A percentile compares a stretch with the other conserved stretches of the same genome.
phyloP scores from a whole-genome alignment of 2,888 invertebrate genomes.

The Alitta virens region DNA sequence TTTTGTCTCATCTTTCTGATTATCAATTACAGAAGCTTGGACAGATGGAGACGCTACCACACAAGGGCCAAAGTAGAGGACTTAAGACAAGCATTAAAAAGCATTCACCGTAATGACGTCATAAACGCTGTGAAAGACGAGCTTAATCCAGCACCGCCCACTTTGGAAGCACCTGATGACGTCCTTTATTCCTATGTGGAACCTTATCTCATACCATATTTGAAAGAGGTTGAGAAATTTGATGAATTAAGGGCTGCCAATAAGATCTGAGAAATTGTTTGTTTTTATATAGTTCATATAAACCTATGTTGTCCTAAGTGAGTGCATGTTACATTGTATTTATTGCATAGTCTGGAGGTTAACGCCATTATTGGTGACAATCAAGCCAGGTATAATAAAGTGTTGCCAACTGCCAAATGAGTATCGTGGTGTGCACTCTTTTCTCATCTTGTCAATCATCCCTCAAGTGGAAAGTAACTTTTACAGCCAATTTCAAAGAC shows the following conservation, averaged over 20 bases:
- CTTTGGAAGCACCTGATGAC: constrained; percentile 23
- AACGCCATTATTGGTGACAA: no score
- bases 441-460: no score
- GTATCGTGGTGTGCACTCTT: no score
- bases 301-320: no score
- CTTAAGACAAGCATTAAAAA: constrained; percentile 24
- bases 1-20: constrained; percentile 5
- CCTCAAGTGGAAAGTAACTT: no score
- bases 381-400: no score
- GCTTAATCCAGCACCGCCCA: constrained; percentile 34
- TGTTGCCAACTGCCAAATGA: no score
- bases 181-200: constrained; percentile 36
- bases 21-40: constrained; percentile 32
- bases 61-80: constrained; percentile 42
- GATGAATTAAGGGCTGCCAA: constrained; percentile 38
- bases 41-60: constrained; percentile 44
- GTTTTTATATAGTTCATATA: no score
- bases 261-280: constrained; percentile 10
- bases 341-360: no score
- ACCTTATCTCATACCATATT: constrained; percentile 39
- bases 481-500: no score
- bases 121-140: constrained; percentile 12
- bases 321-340: no score
- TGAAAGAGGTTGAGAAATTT: constrained; percentile 41
- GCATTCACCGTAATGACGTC: background rate